phyloP scores from a whole-genome alignment of 2,113 vertebrate genomes.

The Syngnathoides biaculeatus region DNA sequence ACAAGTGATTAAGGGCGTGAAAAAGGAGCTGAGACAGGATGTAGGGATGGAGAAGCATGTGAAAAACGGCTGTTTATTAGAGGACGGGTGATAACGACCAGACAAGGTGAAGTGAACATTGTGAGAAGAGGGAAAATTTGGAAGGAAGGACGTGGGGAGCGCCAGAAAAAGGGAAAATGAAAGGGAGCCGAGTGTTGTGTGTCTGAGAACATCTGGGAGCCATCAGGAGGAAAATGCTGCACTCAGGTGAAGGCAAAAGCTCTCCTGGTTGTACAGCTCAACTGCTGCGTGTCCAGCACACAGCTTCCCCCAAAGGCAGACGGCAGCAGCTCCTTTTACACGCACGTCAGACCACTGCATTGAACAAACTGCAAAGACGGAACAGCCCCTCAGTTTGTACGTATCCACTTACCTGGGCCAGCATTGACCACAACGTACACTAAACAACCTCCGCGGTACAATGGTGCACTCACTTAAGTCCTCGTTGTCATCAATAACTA shows the following conservation, averaged over 20 bases:
- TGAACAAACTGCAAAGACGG: not conserved
- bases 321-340: constrained; percentile 16
- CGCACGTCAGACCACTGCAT: constrained; percentile 9
- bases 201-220: constrained; percentile 69
- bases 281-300: constrained; percentile 55
- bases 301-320: constrained; percentile 55
- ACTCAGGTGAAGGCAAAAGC: constrained; percentile 63
- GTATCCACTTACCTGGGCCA: not conserved
- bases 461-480: not conserved
- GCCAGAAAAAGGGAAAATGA: constrained; percentile 15
- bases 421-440: not conserved
- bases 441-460: not conserved
- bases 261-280: constrained; percentile 33
- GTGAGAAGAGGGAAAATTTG: constrained; percentile 34
- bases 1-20: constrained; percentile 18
- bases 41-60: constrained; percentile 38
- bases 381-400: not conserved
- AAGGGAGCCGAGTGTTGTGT: constrained; percentile 33
- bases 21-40: not conserved
- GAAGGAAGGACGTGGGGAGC: constrained; percentile 25
- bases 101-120: constrained; percentile 53
- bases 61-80: constrained; percentile 55
- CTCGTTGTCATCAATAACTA: not conserved
- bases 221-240: constrained; percentile 69
- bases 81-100: constrained; percentile 48